A percentile compares a stretch with the other conserved stretches of the same genome.
phyloP scores from a whole-genome alignment of 2,888 invertebrate genomes.

The Elysia crispata region DNA sequence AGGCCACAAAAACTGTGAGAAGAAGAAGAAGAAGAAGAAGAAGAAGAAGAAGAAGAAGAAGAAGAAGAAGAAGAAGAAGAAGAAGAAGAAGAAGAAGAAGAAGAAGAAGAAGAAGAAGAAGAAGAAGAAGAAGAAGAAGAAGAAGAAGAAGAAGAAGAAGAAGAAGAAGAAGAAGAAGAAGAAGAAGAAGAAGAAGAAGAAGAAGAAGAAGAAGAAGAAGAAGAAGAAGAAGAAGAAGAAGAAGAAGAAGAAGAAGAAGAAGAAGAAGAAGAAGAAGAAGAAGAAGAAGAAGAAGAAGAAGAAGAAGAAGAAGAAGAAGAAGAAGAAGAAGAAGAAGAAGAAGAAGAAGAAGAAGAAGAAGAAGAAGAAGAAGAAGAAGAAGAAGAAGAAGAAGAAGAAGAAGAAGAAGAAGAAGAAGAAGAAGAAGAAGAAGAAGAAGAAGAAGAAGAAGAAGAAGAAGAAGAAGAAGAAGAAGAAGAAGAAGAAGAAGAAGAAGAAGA shows the following conservation, averaged over 20 bases:
- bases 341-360: not conserved
- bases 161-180: slow-evolving; percentile 19
- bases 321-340: no score
- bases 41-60: slow-evolving; percentile 19
- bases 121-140: slow-evolving; percentile 19
- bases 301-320: no score
- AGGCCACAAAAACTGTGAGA: no score
- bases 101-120: slow-evolving; percentile 14
- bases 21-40: slow-evolving; percentile 19
- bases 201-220: slow-evolving; percentile 19
- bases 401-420: slow-evolving; percentile 6
- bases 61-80: slow-evolving; percentile 9
- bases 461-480: slow-evolving; percentile 22
- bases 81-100: slow-evolving; percentile 19
- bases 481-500: slow-evolving; percentile 17
- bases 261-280: not conserved
- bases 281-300: not conserved
- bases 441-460: no score
- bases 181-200: slow-evolving; percentile 19
- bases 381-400: slow-evolving; percentile 9
- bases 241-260: not conserved
- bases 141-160: slow-evolving; percentile 19
- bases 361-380: not conserved
- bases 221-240: slow-evolving; percentile 19
- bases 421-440: not conserved